Percentiles rank a stretch among this genome's conserved stretches.
phyloP scores from a whole-genome alignment of 2,888 invertebrate species.

The Catocala nupta region DNA sequence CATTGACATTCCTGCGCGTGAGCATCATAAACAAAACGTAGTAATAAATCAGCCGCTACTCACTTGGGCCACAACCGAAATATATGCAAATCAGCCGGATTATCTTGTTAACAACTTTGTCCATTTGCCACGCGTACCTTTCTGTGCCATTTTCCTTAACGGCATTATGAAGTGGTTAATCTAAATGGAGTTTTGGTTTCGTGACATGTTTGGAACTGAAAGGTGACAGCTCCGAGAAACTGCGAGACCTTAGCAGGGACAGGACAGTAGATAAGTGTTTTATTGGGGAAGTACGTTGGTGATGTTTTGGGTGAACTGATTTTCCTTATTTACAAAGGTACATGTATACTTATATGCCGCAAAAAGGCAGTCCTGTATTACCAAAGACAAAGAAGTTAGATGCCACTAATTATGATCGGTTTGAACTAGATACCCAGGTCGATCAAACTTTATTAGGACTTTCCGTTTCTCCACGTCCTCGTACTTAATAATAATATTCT shows the following conservation, averaged over 20 bases:
- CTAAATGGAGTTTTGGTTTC: slow-evolving; percentile 12
- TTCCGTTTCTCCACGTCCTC: no score
- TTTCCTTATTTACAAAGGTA: no score
- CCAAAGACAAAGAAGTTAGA: no score
- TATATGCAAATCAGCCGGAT: slow-evolving; percentile 41
- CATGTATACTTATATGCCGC: no score
- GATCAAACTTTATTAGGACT: no score
- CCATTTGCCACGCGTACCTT: slow-evolving; percentile 8
- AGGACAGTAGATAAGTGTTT: background rate
- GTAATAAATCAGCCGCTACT: slow-evolving; percentile 28
- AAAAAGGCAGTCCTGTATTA: no score
- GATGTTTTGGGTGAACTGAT: background rate
- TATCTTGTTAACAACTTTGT: slow-evolving; percentile 28
- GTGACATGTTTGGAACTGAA: slow-evolving; percentile 8
- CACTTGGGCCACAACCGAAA: slow-evolving; percentile 37
- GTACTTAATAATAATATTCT: no score
- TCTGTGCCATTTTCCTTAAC: slow-evolving; percentile 9
- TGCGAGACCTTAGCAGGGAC: background rate
- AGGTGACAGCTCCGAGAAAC: slow-evolving; percentile 11
- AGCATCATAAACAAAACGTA: background rate
- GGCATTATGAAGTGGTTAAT: slow-evolving; percentile 17
- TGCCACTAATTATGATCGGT: no score
- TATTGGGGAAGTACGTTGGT: slow-evolving; percentile 6
- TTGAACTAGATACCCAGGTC: no score
- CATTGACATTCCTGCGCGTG: slow-evolving; percentile 21